Percentiles rank a stretch among this genome's conserved stretches.
phyloP scores from a whole-genome alignment of 2,113 vertebrate genomes.

The Passer domesticus region DNA sequence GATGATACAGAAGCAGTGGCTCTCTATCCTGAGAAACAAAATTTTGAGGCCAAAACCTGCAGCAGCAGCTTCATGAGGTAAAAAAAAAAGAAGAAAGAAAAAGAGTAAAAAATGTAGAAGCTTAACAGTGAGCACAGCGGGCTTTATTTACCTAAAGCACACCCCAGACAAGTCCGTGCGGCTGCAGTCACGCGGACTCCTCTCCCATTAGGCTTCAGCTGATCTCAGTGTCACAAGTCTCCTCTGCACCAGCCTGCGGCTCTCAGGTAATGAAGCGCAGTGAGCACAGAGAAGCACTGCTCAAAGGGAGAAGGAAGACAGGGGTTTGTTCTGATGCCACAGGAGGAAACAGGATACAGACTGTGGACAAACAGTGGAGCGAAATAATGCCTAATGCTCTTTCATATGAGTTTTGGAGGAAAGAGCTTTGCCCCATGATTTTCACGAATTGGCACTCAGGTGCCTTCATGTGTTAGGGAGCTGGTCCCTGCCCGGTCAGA shows the following conservation, averaged over 20 bases:
- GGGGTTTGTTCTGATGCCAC: background rate
- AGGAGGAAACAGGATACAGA: background rate
- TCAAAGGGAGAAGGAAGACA: background rate
- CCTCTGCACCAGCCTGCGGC: conserved; percentile 49
- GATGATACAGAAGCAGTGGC: background rate
- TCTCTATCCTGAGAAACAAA: background rate
- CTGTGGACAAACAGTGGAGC: background rate
- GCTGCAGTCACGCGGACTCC: background rate
- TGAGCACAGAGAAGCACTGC: background rate
- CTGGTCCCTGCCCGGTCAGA: background rate
- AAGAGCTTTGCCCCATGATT: background rate
- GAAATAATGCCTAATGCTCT: background rate
- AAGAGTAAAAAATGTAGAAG: background rate
- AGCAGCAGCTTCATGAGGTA: background rate
- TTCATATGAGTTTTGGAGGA: background rate
- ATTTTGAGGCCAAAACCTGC: background rate
- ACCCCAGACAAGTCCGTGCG: background rate
- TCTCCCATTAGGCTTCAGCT: conserved; percentile 45
- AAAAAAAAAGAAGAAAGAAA: background rate
- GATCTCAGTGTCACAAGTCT: conserved; percentile 26
- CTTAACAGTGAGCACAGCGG: background rate
- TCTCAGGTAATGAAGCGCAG: conserved; percentile 6
- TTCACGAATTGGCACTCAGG: background rate
- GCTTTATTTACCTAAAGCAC: conserved; percentile 10
- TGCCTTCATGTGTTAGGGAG: background rate